phyloP scores from a whole-genome alignment of 1,140 invertebrate genomes.

The Ostrea edulis region DNA sequence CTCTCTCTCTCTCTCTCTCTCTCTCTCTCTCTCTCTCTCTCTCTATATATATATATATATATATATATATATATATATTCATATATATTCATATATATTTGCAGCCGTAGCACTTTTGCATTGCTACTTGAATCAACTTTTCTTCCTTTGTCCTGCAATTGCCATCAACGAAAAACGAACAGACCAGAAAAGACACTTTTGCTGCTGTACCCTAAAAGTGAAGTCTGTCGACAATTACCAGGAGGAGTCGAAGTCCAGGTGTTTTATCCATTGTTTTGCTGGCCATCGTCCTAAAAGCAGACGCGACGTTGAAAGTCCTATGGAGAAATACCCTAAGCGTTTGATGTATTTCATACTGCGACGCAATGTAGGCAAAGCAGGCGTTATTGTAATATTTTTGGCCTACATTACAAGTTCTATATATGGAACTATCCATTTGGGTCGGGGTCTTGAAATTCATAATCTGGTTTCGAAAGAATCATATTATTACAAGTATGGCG shows the following conservation, averaged over 20 bases:
- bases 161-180: conserved; percentile 94
- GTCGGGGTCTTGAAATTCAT: conserved; percentile 89
- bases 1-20: no score
- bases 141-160: conserved; percentile 95
- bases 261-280: conserved; percentile 56
- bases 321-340: conserved; percentile 56
- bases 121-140: conserved; percentile 96
- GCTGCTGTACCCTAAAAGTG: conserved; percentile 82
- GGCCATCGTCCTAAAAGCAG: conserved; percentile 48
- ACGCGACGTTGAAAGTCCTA: conserved; percentile 55
- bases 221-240: conserved; percentile 48
- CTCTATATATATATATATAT: no score
- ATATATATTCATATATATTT: conserved; percentile 24
- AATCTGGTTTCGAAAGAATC: conserved; percentile 76
- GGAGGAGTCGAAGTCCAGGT: conserved; percentile 51
- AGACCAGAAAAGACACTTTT: conserved; percentile 89
- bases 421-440: conserved; percentile 90
- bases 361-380: conserved; percentile 81
- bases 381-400: conserved; percentile 89
- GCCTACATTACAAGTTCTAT: conserved; percentile 91
- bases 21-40: no score
- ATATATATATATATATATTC: background rate
- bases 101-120: conserved; percentile 93
- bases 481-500: conserved; percentile 62
- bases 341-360: conserved; percentile 53